Conservation (phyloP, 2,113 vertebrate species). For the Phaethornis superciliosus region DNA sequence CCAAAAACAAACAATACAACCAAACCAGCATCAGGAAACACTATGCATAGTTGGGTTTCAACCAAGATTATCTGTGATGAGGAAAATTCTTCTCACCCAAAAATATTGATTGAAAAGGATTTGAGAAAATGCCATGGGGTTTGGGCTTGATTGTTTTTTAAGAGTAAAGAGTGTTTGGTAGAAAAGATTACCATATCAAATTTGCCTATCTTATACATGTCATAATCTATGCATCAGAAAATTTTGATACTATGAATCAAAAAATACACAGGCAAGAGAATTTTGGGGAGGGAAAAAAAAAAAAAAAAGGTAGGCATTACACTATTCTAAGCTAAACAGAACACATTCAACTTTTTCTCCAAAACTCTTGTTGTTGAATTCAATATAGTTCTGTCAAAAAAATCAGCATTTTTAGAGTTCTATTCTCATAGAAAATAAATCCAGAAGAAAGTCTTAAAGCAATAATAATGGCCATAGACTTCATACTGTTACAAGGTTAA, state of each 20-base stretch:
- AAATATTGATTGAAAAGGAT: background rate
- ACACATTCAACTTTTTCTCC: background rate
- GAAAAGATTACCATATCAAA: background rate
- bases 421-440: background rate
- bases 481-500: background rate
- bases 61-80: background rate
- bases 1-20: no score
- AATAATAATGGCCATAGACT: background rate
- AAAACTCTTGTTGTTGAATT: background rate
- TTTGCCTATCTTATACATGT: background rate
- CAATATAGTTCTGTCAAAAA: background rate
- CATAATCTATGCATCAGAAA: background rate
- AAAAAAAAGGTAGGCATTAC: background rate
- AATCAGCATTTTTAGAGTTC: background rate
- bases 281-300: background rate
- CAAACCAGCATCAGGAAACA: background rate
- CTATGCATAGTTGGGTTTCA: background rate
- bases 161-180: background rate
- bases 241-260: background rate
- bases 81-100: background rate
- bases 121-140: background rate
- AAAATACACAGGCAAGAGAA: background rate
- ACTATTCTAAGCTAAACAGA: background rate
- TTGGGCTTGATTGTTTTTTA: background rate
- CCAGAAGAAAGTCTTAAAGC: background rate